Evolutionary conservation across 1,140 invertebrate species (phyloP).

Genomic region (Cotesia typhae): DNA sequence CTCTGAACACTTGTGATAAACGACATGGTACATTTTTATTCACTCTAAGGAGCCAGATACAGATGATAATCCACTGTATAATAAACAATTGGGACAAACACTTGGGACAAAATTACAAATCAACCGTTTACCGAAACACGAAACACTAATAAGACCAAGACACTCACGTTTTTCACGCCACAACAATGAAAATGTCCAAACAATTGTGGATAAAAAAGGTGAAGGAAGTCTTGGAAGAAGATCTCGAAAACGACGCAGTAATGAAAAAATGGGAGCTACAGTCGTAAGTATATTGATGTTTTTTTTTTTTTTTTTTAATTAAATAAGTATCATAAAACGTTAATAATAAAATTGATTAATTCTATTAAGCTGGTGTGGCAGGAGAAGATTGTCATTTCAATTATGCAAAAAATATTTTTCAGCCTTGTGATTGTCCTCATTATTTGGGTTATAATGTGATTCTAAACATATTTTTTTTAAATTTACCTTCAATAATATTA

Average conservation of each 20-base stretch:
- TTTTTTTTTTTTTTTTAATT: constrained; percentile 8
- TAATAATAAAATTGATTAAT: constrained; percentile 14
- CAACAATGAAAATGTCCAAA: constrained; percentile 52
- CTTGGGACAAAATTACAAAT: constrained; percentile 60
- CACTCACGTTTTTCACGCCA: constrained; percentile 54
- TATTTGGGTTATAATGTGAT: constrained; percentile 46
- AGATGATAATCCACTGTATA: constrained; percentile 53
- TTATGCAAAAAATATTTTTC: constrained; percentile 54
- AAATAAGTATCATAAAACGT: constrained; percentile 18
- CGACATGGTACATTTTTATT: constrained; percentile 11
- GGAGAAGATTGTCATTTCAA: constrained; percentile 45
- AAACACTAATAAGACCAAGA: constrained; percentile 46
- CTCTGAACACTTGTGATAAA: not conserved
- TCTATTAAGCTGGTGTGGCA: constrained; percentile 52
- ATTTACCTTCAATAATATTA: not conserved
- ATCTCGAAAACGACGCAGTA: constrained; percentile 66
- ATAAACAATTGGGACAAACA: constrained; percentile 59
- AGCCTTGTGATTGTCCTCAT: constrained; percentile 50
- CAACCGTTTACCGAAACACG: constrained; percentile 55
- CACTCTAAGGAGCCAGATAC: constrained; percentile 55
- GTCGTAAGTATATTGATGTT: constrained; percentile 63
- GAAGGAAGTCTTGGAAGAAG: constrained; percentile 54
- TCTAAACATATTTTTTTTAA: constrained; percentile 8
- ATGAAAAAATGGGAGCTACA: constrained; percentile 66
- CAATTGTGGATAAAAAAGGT: constrained; percentile 53